A percentile compares a stretch with the other conserved stretches of the same genome.
These are phyloP conservation scores for Urocyon cinereoargenteus DNA, from an alignment of 2,797 vertebrate genomes.

Conservation along the genomic window DNA sequence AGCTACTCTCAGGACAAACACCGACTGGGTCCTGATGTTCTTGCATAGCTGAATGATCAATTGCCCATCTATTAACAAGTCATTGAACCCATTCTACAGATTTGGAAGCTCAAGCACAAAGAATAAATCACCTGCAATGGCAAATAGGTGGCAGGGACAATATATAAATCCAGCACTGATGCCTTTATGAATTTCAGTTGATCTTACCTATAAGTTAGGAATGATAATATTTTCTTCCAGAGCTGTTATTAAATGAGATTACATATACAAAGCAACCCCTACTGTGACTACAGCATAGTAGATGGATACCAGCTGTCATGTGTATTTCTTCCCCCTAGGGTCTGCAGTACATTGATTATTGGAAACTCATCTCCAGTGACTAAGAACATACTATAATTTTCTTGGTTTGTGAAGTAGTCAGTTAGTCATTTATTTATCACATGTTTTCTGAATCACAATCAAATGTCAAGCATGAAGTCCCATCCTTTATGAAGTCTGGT, in stretches of 20 bases:
- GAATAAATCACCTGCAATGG: background rate
- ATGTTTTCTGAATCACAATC: background rate
- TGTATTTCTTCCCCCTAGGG: background rate
- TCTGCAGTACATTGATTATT: constrained; percentile 45
- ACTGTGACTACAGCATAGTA: background rate
- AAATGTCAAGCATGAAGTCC: background rate
- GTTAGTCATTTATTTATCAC: background rate
- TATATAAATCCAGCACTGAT: background rate
- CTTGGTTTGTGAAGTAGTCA: constrained; percentile 42
- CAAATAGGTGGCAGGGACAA: background rate
- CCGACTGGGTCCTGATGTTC: background rate
- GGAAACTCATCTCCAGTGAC: constrained; percentile 64
- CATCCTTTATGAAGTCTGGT: background rate
- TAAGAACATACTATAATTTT: constrained; percentile 45
- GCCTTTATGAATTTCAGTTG: background rate
- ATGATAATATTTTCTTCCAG: constrained; percentile 56
- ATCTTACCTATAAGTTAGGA: constrained; percentile 52
- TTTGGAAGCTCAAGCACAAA: background rate
- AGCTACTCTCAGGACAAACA: background rate
- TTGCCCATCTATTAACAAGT: background rate
- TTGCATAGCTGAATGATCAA: background rate
- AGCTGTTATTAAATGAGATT: constrained; percentile 47
- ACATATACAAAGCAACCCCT: background rate
- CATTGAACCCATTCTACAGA: background rate
- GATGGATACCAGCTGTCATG: background rate